These are phyloP conservation scores for Periophthalmus modestus DNA, from an alignment of 2,113 vertebrate genomes.

Conservation along the genomic window DNA sequence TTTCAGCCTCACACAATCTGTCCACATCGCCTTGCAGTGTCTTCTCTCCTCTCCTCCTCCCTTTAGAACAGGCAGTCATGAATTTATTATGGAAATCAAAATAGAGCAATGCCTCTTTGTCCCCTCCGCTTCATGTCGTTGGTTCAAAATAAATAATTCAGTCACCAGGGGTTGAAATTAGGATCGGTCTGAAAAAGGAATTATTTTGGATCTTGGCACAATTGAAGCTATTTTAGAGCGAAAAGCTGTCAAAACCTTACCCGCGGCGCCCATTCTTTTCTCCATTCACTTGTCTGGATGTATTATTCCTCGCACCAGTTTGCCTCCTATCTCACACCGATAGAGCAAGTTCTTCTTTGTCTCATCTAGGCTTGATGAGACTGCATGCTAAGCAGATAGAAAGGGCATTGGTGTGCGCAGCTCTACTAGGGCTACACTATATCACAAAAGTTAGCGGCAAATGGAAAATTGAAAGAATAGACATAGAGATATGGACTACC, in stretches of 20 bases:
- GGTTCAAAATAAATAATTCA: conserved; percentile 73
- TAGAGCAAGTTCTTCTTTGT: conserved; percentile 44
- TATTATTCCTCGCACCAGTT: conserved; percentile 54
- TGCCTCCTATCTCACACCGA: conserved; percentile 35
- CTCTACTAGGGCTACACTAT: background rate
- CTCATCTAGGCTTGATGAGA: conserved; percentile 47
- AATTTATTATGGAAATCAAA: conserved; percentile 75
- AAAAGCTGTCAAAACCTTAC: conserved; percentile 57
- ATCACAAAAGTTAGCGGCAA: background rate
- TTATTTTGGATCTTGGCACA: conserved; percentile 51
- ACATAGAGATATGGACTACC: background rate
- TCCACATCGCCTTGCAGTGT: conserved; percentile 3
- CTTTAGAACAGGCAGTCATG: conserved; percentile 63
- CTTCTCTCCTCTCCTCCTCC: background rate
- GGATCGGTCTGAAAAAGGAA: conserved; percentile 52
- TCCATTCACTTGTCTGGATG: conserved; percentile 43
- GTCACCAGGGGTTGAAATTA: conserved; percentile 58
- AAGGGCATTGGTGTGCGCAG: conserved; percentile 1
- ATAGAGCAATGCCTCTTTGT: conserved; percentile 72
- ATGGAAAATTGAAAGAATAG: background rate
- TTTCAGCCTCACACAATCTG: conserved; percentile 22
- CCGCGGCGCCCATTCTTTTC: conserved; percentile 46
- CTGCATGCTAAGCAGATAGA: conserved; percentile 41
- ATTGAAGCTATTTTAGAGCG: conserved; percentile 62
- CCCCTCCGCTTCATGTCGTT: conserved; percentile 60